Evolutionary conservation across 2,113 vertebrate genomes (phyloP).

Genomic region (Nicator chloris): DNA sequence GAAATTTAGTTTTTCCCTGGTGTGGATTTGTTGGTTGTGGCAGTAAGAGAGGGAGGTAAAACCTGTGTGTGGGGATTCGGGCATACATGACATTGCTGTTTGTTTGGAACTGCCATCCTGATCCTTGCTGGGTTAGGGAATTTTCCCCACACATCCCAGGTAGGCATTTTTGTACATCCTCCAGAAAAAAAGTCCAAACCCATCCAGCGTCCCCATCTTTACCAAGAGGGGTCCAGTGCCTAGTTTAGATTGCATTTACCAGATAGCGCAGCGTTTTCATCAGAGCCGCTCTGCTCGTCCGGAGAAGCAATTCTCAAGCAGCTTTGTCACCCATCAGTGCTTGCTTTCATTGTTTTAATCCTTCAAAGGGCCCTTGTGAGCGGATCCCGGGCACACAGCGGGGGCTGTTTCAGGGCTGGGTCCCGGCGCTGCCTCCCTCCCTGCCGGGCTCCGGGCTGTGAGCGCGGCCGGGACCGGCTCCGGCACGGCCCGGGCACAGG

Average conservation of each 20-base stretch:
- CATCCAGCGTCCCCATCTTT: not conserved
- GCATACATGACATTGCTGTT: accelerated
- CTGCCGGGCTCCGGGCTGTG: not conserved
- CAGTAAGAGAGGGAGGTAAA: not conserved
- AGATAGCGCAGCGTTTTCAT: not conserved
- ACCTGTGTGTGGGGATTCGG: accelerated
- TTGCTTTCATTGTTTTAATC: not conserved
- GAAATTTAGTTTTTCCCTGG: accelerated
- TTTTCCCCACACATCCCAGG: not conserved
- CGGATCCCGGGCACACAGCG: not conserved
- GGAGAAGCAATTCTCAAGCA: not conserved
- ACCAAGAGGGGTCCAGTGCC: not conserved
- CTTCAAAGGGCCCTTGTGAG: not conserved
- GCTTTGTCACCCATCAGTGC: not conserved
- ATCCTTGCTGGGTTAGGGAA: not conserved
- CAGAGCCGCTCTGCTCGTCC: not conserved
- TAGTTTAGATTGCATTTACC: accelerated
- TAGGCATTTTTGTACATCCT: not conserved
- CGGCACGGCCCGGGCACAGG: not conserved
- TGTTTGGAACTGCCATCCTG: not conserved
- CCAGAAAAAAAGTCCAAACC: not conserved
- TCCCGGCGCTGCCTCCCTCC: not conserved
- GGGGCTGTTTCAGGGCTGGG: not conserved
- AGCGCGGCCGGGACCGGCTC: accelerated
- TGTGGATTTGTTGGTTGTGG: not conserved